Percentiles rank a stretch among this genome's conserved stretches.
phyloP scores from a whole-genome alignment of 1,140 invertebrate genomes.

The Euura saliciscinereae region DNA sequence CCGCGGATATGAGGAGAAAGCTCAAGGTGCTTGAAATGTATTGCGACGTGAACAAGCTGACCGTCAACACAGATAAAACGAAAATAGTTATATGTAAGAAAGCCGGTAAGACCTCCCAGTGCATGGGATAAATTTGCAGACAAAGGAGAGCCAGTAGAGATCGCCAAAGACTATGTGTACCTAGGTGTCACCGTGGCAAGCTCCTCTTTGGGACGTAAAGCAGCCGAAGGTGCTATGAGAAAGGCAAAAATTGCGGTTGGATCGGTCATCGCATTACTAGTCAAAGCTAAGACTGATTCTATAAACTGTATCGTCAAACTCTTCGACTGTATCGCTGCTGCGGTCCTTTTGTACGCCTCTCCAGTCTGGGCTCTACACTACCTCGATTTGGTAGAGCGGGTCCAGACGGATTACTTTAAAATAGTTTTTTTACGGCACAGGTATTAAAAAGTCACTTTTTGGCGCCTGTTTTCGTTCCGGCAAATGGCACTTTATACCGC shows the following conservation, averaged over 20 bases:
- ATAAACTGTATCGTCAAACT: no score
- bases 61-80: slow-evolving; percentile 25
- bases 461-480: no score
- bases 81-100: slow-evolving; percentile 29
- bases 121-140: slow-evolving; percentile 17
- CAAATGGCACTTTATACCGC: no score
- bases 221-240: slow-evolving; percentile 12
- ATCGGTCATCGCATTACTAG: slow-evolving; percentile 11
- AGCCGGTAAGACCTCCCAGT: slow-evolving; percentile 14
- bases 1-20: slow-evolving; percentile 18
- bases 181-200: slow-evolving; percentile 21
- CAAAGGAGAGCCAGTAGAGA: slow-evolving; percentile 15
- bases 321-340: no score
- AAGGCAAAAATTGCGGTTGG: slow-evolving; percentile 16
- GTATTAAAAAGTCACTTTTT: no score
- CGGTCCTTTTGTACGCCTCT: no score
- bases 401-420: no score
- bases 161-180: slow-evolving; percentile 22
- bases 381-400: no score
- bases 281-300: slow-evolving; percentile 7
- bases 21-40: slow-evolving; percentile 16
- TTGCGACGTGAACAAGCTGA: slow-evolving; percentile 18
- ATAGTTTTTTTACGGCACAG: no score
- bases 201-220: neutral
- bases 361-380: no score